phyloP scores from a whole-genome alignment of 2,113 vertebrate genomes.

The Chiloscyllium plagiosum region DNA sequence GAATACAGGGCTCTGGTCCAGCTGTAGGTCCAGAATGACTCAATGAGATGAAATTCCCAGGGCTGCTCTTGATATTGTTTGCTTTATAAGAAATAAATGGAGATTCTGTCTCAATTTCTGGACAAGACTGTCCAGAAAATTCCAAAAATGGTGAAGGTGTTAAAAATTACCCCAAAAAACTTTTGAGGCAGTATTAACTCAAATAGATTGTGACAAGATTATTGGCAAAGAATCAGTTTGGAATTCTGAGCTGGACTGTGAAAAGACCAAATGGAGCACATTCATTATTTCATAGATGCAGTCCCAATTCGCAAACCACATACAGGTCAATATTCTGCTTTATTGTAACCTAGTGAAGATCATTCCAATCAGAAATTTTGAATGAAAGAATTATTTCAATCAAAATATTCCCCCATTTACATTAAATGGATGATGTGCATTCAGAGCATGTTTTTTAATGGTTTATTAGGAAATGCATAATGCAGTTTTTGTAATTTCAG shows the following conservation, averaged over 20 bases:
- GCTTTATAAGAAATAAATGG: neutral
- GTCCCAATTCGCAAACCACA: neutral
- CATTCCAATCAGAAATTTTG: conserved; percentile 23
- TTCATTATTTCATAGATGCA: neutral
- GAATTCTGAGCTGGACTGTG: neutral
- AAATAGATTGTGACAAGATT: neutral
- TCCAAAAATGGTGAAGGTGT: neutral
- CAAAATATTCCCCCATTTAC: neutral
- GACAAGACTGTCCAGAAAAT: neutral
- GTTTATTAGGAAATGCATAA: neutral
- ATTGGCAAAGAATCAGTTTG: neutral
- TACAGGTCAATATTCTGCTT: neutral
- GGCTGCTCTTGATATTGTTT: neutral
- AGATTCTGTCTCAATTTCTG: neutral
- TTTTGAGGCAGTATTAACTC: neutral
- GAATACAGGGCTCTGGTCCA: neutral
- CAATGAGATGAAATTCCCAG: neutral
- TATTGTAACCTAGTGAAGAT: neutral
- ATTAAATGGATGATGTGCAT: neutral
- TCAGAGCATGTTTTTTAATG: neutral
- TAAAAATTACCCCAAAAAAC: neutral
- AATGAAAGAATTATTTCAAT: neutral
- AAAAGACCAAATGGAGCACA: neutral
- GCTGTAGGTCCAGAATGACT: neutral
- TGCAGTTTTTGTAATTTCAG: too few relatives aligned